Percentiles rank a stretch among this genome's conserved stretches.
phyloP scores from a whole-genome alignment of 2,113 vertebrate genomes.

The Meriones unguiculatus region DNA sequence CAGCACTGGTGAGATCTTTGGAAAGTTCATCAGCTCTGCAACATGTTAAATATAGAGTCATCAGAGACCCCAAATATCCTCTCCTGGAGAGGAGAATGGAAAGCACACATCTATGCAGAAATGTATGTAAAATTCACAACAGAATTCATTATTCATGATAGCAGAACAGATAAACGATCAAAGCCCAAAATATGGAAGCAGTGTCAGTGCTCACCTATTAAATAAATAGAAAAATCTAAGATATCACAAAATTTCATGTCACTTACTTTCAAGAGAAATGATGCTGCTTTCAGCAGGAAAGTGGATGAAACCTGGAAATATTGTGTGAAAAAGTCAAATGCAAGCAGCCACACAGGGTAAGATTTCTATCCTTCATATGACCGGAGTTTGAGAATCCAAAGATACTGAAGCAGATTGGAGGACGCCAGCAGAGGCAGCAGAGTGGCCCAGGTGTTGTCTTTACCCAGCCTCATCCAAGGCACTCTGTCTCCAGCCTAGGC shows the following conservation, averaged over 20 bases:
- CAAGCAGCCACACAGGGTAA: neutral
- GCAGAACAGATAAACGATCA: neutral
- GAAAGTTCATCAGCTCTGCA: neutral
- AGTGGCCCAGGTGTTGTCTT: neutral
- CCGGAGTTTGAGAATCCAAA: neutral
- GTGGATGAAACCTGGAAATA: neutral
- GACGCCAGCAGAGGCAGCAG: neutral
- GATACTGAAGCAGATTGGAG: neutral
- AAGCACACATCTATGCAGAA: neutral
- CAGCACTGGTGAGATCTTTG: neutral
- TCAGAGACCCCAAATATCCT: neutral
- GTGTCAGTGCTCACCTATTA: neutral
- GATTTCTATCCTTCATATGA: neutral
- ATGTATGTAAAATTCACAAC: neutral
- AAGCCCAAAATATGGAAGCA: neutral
- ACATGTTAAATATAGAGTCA: neutral
- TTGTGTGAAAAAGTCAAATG: neutral
- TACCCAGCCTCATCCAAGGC: neutral
- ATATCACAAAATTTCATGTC: neutral
- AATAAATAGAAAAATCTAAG: neutral
- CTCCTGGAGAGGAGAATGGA: neutral
- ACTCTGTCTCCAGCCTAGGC: neutral
- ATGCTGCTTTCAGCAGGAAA: neutral
- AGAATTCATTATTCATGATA: neutral
- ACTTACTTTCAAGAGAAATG: neutral